Evolutionary conservation across 1,140 invertebrate species (phyloP).

Genomic region (Pygmarrhopalites habei): DNA sequence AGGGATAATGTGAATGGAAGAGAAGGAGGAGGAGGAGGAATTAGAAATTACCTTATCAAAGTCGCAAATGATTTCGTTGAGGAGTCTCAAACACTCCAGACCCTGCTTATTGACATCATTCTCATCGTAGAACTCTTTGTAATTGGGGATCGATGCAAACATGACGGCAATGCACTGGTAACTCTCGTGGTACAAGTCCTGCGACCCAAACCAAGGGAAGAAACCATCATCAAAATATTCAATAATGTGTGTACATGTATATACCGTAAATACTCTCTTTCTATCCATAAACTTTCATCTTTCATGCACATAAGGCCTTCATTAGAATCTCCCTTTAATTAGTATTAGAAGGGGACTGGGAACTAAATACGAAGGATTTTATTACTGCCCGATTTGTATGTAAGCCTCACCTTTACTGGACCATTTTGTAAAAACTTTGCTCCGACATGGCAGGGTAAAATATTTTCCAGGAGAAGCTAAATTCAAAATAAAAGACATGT

Average conservation of each 20-base stretch:
- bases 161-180: slow-evolving; percentile 92
- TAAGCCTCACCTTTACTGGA: slow-evolving; percentile 25
- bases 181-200: slow-evolving; percentile 89
- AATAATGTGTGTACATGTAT: no score
- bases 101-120: slow-evolving; percentile 95
- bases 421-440: slow-evolving; percentile 68
- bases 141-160: slow-evolving; percentile 98
- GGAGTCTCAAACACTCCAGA: slow-evolving; percentile 81
- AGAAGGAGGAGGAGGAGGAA: no score
- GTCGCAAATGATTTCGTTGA: slow-evolving; percentile 98
- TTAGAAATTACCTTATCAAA: slow-evolving; percentile 91
- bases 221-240: no score
- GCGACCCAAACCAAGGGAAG: slow-evolving; percentile 36
- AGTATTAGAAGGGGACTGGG: no score
- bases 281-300: no score
- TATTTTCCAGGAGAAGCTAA: slow-evolving; percentile 79
- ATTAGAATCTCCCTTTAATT: no score
- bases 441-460: slow-evolving; percentile 91
- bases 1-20: no score
- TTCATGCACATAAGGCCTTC: no score
- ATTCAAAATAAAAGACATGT: no score
- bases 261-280: no score
- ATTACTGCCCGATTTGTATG: no score
- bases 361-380: no score
- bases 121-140: slow-evolving; percentile 97